phyloP scores from a whole-genome alignment of 2,888 invertebrate genomes.

The Electrophaes corylata region DNA sequence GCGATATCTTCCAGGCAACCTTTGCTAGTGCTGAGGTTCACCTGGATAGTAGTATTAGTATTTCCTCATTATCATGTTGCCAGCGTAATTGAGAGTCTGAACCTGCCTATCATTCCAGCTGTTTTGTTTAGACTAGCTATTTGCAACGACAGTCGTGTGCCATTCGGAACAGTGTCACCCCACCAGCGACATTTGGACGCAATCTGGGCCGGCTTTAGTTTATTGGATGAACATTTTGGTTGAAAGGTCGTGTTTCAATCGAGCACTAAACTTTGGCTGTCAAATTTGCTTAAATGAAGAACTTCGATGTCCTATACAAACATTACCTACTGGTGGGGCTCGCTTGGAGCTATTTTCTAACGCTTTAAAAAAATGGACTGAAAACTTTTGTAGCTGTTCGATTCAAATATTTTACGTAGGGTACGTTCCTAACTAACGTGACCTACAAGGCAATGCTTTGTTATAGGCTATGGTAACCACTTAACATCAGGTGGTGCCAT shows the following conservation, averaged over 20 bases:
- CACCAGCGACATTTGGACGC: conserved; percentile 20
- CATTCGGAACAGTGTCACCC: conserved; percentile 16
- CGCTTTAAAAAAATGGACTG: no score
- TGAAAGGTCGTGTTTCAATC: conserved; percentile 23
- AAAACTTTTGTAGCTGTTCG: background rate
- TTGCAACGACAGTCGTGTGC: conserved; percentile 18
- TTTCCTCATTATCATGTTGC: no score
- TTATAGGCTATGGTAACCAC: background rate
- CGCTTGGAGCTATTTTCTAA: background rate
- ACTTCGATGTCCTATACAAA: background rate
- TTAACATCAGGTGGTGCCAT: no score
- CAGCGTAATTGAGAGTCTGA: no score
- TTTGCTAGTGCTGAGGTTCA: no score
- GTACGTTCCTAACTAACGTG: no score
- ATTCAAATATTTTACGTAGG: no score
- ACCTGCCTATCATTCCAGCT: no score
- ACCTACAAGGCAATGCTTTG: background rate
- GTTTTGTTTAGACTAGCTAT: conserved; percentile 2
- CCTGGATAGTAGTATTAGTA: no score
- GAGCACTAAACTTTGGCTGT: conserved; percentile 3
- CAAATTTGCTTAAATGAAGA: background rate
- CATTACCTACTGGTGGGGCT: background rate
- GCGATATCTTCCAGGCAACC: no score
- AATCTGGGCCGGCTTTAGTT: conserved; percentile 28
- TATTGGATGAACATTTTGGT: conserved; percentile 23